phyloP scores from a whole-genome alignment of 1,140 invertebrate genomes.

The Cylas formicarius region DNA sequence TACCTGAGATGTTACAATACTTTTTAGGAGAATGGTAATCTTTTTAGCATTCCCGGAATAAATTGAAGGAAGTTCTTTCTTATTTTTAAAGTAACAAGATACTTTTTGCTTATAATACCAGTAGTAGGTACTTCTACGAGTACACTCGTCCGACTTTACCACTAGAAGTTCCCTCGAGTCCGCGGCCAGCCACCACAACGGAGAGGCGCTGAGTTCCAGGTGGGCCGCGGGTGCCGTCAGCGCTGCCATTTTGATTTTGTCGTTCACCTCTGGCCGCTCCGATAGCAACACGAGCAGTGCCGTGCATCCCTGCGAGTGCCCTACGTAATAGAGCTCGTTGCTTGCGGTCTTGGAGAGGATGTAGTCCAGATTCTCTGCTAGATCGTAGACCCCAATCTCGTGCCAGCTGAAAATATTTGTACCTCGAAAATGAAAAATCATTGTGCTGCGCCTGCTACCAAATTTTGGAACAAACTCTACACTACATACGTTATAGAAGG shows the following conservation, averaged over 20 bases:
- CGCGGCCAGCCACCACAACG: slow-evolving; percentile 5
- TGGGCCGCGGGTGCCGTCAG: slow-evolving; percentile 26
- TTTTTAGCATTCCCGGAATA: too few species aligned
- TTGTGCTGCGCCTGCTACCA: too few species aligned
- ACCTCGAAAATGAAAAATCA: too few species aligned
- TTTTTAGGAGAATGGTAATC: too few species aligned
- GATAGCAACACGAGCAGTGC: slow-evolving; percentile 58
- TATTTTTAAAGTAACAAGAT: too few species aligned
- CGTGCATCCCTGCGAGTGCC: slow-evolving; percentile 51
- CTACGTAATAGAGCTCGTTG: slow-evolving; percentile 26
- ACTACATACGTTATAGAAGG: too few species aligned
- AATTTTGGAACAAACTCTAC: too few species aligned
- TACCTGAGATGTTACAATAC: too few species aligned
- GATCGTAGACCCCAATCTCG: slow-evolving; percentile 47
- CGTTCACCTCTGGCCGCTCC: slow-evolving; percentile 53
- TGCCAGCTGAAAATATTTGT: slow-evolving; percentile 31
- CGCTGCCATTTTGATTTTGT: slow-evolving; percentile 41
- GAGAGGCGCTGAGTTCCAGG: slow-evolving; percentile 11
- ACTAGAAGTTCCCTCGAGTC: slow-evolving; percentile 1
- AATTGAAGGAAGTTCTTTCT: too few species aligned
- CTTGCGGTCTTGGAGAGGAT: slow-evolving; percentile 32
- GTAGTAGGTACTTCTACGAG: background rate
- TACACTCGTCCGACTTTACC: background rate
- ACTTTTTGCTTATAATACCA: too few species aligned
- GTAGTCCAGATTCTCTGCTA: slow-evolving; percentile 53